These are phyloP conservation scores for Ceratosolen fusciceps DNA, from an alignment of 1,140 invertebrate genomes.

Conservation along the genomic window DNA sequence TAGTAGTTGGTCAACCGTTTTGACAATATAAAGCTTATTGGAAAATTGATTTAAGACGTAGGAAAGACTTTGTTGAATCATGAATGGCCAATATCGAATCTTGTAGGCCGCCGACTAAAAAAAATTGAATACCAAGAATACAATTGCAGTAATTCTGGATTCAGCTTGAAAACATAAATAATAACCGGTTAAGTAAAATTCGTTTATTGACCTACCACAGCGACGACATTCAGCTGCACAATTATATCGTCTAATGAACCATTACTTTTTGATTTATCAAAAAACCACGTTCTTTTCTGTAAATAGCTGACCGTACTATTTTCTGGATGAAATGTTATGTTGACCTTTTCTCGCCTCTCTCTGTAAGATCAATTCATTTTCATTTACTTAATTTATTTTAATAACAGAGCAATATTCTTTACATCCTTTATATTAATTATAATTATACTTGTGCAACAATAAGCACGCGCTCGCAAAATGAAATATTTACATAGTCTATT, in stretches of 20 bases:
- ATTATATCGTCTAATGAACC: constrained; percentile 83
- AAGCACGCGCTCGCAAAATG: too few relatives aligned
- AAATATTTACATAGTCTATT: too few relatives aligned
- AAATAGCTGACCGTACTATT: constrained; percentile 88
- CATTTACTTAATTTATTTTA: background rate
- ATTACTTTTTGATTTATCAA: constrained; percentile 79
- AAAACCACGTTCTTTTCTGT: constrained; percentile 83
- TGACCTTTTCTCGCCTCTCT: constrained; percentile 79
- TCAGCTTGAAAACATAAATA: background rate
- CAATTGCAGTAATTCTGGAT: background rate
- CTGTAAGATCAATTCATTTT: constrained; percentile 66
- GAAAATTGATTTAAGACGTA: constrained; percentile 69
- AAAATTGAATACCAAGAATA: constrained; percentile 7
- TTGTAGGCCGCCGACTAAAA: constrained; percentile 80
- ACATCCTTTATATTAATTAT: too few relatives aligned
- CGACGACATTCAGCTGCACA: constrained; percentile 85
- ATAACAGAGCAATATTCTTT: too few relatives aligned
- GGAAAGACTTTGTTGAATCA: constrained; percentile 75
- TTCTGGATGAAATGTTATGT: constrained; percentile 78
- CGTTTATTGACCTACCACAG: constrained; percentile 77
- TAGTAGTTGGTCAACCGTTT: constrained; percentile 80
- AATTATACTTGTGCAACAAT: too few relatives aligned
- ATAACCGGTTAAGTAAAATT: constrained; percentile 13
- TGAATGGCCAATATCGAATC: constrained; percentile 71
- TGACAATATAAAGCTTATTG: constrained; percentile 74